These are phyloP conservation scores for Erpornis zantholeuca DNA, from an alignment of 2,113 vertebrate genomes.

Conservation along the genomic window DNA sequence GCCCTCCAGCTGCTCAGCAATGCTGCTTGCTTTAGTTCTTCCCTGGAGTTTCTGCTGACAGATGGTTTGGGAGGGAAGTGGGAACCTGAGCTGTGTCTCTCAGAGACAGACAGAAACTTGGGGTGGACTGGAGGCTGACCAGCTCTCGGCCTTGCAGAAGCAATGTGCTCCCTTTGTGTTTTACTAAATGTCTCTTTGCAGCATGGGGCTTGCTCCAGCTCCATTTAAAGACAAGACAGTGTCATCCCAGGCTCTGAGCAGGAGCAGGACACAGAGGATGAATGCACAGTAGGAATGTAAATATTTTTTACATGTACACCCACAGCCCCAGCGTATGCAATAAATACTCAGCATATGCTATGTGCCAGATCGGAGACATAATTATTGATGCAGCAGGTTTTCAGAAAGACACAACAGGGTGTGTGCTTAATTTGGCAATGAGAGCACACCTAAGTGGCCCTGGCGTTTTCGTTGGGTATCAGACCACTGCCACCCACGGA, in stretches of 20 bases:
- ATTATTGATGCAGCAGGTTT: constrained; percentile 51
- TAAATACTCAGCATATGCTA: neutral
- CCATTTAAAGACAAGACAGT: neutral
- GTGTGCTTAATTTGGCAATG: constrained; percentile 38
- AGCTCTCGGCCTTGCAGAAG: neutral
- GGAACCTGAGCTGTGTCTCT: neutral
- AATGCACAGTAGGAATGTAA: neutral
- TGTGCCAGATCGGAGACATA: constrained; percentile 6
- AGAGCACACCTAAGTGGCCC: constrained; percentile 24
- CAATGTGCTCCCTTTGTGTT: neutral
- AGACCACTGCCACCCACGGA: constrained; percentile 6
- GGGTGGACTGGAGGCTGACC: neutral
- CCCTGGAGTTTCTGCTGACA: neutral
- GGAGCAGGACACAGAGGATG: neutral
- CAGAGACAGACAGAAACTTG: neutral
- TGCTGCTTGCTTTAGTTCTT: neutral
- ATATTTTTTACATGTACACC: neutral
- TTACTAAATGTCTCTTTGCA: neutral
- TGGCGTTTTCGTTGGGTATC: neutral
- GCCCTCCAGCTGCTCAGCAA: neutral
- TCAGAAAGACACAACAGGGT: constrained; percentile 45
- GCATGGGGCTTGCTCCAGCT: neutral
- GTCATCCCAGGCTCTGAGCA: neutral
- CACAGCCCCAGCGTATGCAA: neutral
- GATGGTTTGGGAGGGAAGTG: neutral